Evolutionary conservation across 2,797 vertebrate species (phyloP).

Genomic region (Sebastes dallii): DNA sequence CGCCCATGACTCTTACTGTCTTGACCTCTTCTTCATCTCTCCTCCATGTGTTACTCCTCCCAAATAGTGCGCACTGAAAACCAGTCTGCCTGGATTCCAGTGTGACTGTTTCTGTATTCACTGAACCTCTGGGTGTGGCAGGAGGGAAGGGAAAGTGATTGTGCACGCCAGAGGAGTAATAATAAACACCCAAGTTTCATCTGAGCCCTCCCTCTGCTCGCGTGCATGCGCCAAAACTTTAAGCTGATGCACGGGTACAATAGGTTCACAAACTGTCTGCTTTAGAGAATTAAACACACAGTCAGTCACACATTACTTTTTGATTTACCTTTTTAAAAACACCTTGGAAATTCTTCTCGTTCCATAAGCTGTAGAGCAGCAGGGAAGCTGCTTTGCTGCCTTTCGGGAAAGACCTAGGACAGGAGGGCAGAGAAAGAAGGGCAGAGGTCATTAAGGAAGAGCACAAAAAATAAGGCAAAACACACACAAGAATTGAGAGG

Average conservation of each 20-base stretch:
- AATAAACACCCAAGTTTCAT: constrained; percentile 36
- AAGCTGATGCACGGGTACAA: background rate
- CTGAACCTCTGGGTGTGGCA: constrained; percentile 60
- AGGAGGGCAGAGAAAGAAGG: background rate
- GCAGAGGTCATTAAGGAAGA: background rate
- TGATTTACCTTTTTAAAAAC: constrained; percentile 72
- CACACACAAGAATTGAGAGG: background rate
- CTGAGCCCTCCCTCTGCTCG: background rate
- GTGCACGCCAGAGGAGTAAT: constrained; percentile 5
- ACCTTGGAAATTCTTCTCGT: constrained; percentile 64
- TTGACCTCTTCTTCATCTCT: background rate
- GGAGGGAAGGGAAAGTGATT: constrained; percentile 53
- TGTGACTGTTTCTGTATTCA: constrained; percentile 43
- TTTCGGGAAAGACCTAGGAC: constrained; percentile 45
- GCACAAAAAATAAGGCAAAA: background rate
- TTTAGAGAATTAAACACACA: background rate
- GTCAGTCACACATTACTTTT: background rate
- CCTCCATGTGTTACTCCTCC: background rate
- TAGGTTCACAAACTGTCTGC: background rate
- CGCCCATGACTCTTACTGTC: background rate
- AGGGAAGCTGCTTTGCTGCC: constrained; percentile 55
- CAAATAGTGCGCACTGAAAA: constrained; percentile 28
- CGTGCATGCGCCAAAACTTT: background rate
- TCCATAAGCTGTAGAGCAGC: constrained; percentile 75
- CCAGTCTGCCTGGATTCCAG: constrained; percentile 71